Conservation (phyloP, 2,797 vertebrate species). For the Gallinago solitaria region DNA sequence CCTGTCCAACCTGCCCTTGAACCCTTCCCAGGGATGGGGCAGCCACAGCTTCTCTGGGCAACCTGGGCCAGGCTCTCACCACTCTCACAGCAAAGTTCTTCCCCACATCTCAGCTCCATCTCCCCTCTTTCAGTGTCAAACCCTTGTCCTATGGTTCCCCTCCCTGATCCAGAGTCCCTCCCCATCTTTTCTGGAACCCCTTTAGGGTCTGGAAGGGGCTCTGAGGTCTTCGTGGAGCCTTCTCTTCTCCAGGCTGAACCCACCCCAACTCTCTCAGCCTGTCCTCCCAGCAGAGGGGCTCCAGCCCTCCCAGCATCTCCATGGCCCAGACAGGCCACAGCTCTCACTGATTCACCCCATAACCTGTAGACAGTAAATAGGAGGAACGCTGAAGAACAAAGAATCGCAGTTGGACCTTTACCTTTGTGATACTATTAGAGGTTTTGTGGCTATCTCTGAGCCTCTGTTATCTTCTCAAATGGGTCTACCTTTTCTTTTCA, state of each 20-base stretch:
- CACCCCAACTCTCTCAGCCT: no score
- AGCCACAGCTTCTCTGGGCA: background rate
- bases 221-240: background rate
- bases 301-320: no score
- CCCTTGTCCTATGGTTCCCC: background rate
- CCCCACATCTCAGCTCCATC: background rate
- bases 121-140: background rate
- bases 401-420: background rate
- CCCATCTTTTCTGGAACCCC: background rate
- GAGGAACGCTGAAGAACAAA: background rate
- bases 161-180: background rate
- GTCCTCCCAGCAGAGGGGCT: no score
- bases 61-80: background rate
- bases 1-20: background rate
- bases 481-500: background rate
- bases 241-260: background rate
- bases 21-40: background rate
- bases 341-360: background rate
- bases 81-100: background rate
- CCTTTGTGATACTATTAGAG: background rate
- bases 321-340: background rate
- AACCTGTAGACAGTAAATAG: background rate
- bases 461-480: background rate
- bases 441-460: background rate
- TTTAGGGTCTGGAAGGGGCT: background rate